Evolutionary conservation across 2,797 vertebrate species (phyloP), one percentile per base, ranked within the genome.

Genomic region (Poeciliopsis gracilis): DNA sequence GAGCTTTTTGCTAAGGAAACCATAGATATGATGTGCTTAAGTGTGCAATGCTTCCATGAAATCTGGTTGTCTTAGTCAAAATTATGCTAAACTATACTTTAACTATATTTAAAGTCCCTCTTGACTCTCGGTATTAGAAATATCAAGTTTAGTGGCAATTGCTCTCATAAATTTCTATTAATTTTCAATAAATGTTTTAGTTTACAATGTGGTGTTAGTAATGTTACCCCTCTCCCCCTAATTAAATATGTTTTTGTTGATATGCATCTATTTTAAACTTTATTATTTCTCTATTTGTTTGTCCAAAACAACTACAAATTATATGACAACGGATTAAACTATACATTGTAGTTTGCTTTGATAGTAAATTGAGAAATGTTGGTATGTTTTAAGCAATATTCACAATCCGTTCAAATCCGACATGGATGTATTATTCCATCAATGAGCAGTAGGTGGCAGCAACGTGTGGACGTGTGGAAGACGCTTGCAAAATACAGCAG

Each of bases 381-480:
- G 57, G 28, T 33, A 2, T 61, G 13, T 33, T 61, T 33, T 33
- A 63, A 28, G n/a, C 12, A 55, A 57, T 28, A 57, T 57, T 13
- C 25, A 57, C 53, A 57, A 12, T 57, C 53, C 53, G n/a, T 30
- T 28, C 28, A 30, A 30, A 61, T 28, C n/a, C 55, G 25, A 12
- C 3, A 5, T 15, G 55, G 4, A 5, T 20, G 18, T 77, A 38
- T 47, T 38, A 15, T 69, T 10, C 49, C 73, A 12, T 25, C 0
- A 1, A 0, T 43, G 67, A 6, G 78, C 89, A 69, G 25, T 16
- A 0, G 82, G 76, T 25, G 88, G 87, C 82, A 87, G 81, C 78
- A 86, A 1, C 73, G 57, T n/a, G 1, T 41, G 38, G 10, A 59
- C 18, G 6, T 11, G 3, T 5, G 16, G 13, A 16, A 15, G 0